Conservation (phyloP, 2,888 invertebrate species). For the Bombylius discolor region DNA sequence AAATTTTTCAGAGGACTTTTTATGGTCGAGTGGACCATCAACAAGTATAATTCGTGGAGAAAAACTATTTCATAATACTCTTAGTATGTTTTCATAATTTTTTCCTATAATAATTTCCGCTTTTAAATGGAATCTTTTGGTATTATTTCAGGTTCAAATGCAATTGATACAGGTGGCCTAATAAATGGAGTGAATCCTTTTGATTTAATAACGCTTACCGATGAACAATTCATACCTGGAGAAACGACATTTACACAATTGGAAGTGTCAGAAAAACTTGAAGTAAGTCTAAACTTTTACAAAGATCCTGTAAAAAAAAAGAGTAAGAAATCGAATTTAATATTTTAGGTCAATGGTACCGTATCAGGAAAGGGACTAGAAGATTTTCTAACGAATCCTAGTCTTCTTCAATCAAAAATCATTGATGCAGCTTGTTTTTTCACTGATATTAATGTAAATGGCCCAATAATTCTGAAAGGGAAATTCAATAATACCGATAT, state of each 20-base stretch:
- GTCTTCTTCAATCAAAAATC: slow-evolving; percentile 33
- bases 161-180: slow-evolving; percentile 30
- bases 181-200: slow-evolving; percentile 38
- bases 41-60: slow-evolving; percentile 33
- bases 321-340: no score
- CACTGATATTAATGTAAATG: slow-evolving; percentile 38
- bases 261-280: slow-evolving; percentile 38
- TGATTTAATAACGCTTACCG: slow-evolving; percentile 38
- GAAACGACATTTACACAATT: slow-evolving; percentile 41
- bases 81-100: slow-evolving; percentile 22
- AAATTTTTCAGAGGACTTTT: slow-evolving; percentile 41
- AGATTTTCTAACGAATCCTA: slow-evolving; percentile 38
- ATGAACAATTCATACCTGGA: slow-evolving; percentile 34
- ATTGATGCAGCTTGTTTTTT: slow-evolving; percentile 39
- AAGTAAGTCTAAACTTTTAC: slow-evolving; percentile 25
- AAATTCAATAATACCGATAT: slow-evolving; percentile 33
- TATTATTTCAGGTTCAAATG: slow-evolving; percentile 19
- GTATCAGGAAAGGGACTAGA: slow-evolving; percentile 35
- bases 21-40: slow-evolving; percentile 29
- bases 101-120: not conserved
- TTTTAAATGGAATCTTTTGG: no score
- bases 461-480: slow-evolving; percentile 37
- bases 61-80: slow-evolving; percentile 37
- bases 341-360: slow-evolving; percentile 38
- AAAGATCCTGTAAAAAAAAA: no score